Evolutionary conservation across 2,888 invertebrate genomes (phyloP), one percentile per base, ranked within the genome.

Genomic region (Liopterus haemorrhoidalis): DNA sequence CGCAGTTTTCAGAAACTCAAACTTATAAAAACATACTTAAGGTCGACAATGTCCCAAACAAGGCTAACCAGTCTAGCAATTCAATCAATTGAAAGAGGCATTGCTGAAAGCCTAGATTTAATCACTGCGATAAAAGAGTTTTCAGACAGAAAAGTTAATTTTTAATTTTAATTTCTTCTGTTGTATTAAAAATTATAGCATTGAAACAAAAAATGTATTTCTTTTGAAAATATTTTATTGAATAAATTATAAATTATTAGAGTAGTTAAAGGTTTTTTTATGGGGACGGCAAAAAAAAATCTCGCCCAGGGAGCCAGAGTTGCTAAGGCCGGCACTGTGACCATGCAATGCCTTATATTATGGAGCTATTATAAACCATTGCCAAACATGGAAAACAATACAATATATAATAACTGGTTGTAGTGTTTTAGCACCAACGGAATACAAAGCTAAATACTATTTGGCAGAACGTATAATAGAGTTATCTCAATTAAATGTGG

Each of bases 1-100:
- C 33, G 47, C 6, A 46, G 47, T 44, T 49, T 49, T 20, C 22
- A 20, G 6, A 49, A 49, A 31, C 27, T 52, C 6, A 52, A 52
- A 20, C 35, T 47, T 22, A 52, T 50, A 40, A 52, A 50, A 37
- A 50, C 41, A 6, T 49, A 52, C 33, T 35, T 48, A 3, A 39
- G 47, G 33, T 49, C 49, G 12, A 48, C 51, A 25, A 47, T 46
- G 6, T 31, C 40, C 11, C 51, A 53, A 48, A 19, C 20, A 25
- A 41, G 51, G 41, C 21, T 49, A 5, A 46, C 41, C 9, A 48
- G 37, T 14, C 33, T 46, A 11, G 50, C 45, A 22, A 44, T 37
- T 42, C 19, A 25, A 9, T 38, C 38, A 14, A 38, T 27, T 19
- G 38, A 38, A 38, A 38, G 19, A 2, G 27, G 25, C 11, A 27